Evolutionary conservation across 2,888 invertebrate species (phyloP), one percentile per base, ranked within the genome.

Genomic region (Lingula anatina): DNA sequence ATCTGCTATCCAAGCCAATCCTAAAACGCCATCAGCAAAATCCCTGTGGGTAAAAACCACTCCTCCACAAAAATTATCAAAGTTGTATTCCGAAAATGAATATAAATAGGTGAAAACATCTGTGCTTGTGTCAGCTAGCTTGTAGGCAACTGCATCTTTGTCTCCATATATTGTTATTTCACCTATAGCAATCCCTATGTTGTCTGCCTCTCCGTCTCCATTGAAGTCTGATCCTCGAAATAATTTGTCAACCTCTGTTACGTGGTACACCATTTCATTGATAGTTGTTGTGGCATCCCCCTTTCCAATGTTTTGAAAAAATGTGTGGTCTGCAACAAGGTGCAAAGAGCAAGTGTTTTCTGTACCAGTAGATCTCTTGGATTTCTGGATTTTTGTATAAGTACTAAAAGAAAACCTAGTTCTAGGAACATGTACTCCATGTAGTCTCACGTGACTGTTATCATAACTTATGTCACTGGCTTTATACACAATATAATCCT

Each of bases 151-250:
- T 25, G 44, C 38, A 20, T 36, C 35, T 31, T 27, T 23, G 26
- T 36, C 42, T 2, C 57, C 51, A 45, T 52, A 61, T 5, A 71
- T 54, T 0, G 64, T 60, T 5, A 70, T 60, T 25, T 63, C 55
- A 4, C 54, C 45, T 12, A 69, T 53, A 15, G 56, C 38, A 50
- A 74, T 70, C 3, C 73, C 70, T 24, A 74, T 55, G 25, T 70
- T 68, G 51, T 73, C 70, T 23, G 64, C 66, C 5, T 49, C 39
- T 1, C 65, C 68, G 43, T 70, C 66, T 1, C 65, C 70, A 52
- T 68, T 60, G 45, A 73, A 73, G 47, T 71, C 71, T 3, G 70
- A 69, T 15, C 55, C 53, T 18, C 70, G 60, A 47, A 71, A 72
- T 12, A 72, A 61, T 2, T 57, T 47, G 50, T 74, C 64, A 9